These are phyloP conservation scores for Ptyas mucosa DNA, from an alignment of 2,113 vertebrate genomes.

Conservation along the genomic window DNA sequence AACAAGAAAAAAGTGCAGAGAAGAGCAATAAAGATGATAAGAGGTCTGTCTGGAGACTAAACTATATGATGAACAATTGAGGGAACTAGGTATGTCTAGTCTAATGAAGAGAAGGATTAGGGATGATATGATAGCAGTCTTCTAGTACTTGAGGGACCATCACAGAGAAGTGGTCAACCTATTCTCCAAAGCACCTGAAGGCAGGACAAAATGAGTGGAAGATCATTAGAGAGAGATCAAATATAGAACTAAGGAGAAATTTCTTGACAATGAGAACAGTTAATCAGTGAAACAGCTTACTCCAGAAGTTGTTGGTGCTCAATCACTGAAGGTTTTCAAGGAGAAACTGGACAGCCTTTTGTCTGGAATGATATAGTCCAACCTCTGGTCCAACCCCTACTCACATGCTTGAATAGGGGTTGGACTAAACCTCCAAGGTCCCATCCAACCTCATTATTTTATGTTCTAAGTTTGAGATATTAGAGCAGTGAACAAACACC, in stretches of 20 bases:
- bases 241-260: neutral
- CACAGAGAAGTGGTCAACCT: neutral
- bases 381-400: too few relatives aligned
- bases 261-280: too few relatives aligned
- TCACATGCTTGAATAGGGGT: too few relatives aligned
- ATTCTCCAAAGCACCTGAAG: neutral
- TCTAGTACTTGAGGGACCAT: neutral
- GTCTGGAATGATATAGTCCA: too few relatives aligned
- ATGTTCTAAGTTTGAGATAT: neutral
- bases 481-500: neutral
- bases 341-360: too few relatives aligned
- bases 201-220: neutral
- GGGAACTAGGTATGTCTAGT: neutral
- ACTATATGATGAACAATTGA: neutral
- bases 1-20: neutral
- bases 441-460: too few relatives aligned
- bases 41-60: neutral
- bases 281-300: too few relatives aligned
- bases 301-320: too few relatives aligned
- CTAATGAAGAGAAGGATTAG: neutral
- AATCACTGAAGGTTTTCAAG: too few relatives aligned
- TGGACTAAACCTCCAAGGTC: too few relatives aligned
- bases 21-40: neutral
- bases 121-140: neutral
- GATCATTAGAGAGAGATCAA: neutral